Evolutionary conservation across 1,140 invertebrate species (phyloP).

Genomic region (Cherax quadricarinatus): DNA sequence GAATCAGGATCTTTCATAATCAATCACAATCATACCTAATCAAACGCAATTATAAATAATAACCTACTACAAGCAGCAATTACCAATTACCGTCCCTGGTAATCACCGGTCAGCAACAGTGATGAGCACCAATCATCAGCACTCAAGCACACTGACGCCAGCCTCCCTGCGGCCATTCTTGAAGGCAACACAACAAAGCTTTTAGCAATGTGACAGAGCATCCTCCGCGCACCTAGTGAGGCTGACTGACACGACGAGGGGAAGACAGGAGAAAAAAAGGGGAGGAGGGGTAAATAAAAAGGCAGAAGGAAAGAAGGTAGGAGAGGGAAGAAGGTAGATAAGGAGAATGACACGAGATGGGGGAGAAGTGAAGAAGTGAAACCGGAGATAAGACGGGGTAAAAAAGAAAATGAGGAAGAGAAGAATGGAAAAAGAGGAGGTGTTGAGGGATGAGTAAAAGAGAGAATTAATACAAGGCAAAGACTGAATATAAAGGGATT

Average conservation of each 20-base stretch:
- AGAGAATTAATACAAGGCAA: too few species aligned
- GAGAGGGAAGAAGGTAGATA: too few species aligned
- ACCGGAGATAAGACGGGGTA: background rate
- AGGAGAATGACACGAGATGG: too few species aligned
- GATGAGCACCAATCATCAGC: too few species aligned
- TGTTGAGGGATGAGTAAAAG: too few species aligned
- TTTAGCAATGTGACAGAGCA: background rate
- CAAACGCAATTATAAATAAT: too few species aligned
- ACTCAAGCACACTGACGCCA: background rate
- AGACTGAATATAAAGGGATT: too few species aligned
- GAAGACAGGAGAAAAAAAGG: background rate
- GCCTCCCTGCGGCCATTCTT: background rate
- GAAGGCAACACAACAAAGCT: background rate
- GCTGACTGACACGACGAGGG: background rate
- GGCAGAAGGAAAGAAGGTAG: too few species aligned
- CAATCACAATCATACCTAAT: background rate
- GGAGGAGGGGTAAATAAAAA: background rate
- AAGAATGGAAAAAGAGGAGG: too few species aligned
- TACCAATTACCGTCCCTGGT: too few species aligned
- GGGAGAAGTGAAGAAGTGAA: background rate
- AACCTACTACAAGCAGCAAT: too few species aligned
- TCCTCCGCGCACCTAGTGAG: background rate
- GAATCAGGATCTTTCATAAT: background rate
- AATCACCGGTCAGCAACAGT: too few species aligned
- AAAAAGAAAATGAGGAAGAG: background rate